These are phyloP conservation scores for Araneus ventricosus DNA, from an alignment of 1,140 invertebrate species.

Conservation along the genomic window DNA sequence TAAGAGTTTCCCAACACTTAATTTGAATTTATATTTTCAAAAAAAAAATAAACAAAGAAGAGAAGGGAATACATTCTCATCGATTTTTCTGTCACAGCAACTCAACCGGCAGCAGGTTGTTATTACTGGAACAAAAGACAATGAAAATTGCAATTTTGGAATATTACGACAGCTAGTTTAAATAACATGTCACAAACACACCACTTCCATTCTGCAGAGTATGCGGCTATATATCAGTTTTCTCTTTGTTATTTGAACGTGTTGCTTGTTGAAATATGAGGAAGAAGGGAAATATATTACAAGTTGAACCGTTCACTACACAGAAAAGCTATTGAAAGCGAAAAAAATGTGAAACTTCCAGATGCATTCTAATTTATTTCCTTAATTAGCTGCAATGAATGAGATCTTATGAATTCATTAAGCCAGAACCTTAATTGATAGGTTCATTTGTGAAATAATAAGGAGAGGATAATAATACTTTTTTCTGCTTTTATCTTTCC, in stretches of 20 bases:
- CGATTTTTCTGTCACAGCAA: not conserved
- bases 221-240: not conserved
- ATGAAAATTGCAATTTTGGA: slow-evolving; percentile 7
- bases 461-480: not conserved
- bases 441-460: not conserved
- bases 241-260: not conserved
- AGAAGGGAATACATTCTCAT: not conserved
- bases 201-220: not conserved
- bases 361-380: not conserved
- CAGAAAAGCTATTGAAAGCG: not conserved
- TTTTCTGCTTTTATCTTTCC: not conserved
- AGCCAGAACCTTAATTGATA: not conserved
- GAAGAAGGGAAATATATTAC: not conserved
- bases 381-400: not conserved
- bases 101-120: not conserved
- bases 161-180: not conserved
- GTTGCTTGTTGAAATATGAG: not conserved
- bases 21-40: not conserved
- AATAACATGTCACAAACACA: not conserved
- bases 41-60: not conserved
- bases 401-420: not conserved
- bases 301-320: not conserved
- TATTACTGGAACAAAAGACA: not conserved
- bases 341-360: not conserved
- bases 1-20: not conserved